phyloP scores from a whole-genome alignment of 2,797 vertebrate species.

The Diplodus puntazzo region DNA sequence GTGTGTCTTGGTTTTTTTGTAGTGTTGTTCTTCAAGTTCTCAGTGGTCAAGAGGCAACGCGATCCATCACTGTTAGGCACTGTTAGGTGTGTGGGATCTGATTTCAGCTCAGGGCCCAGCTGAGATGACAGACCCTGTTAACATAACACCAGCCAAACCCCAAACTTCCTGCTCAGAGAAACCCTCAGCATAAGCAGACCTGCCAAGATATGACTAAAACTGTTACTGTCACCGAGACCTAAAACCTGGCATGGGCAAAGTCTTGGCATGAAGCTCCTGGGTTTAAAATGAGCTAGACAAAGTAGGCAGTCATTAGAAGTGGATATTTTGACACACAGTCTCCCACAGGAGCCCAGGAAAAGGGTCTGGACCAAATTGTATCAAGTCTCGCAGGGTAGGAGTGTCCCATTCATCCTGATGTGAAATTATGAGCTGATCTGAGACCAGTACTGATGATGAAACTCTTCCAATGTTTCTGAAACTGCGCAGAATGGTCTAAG shows the following conservation, averaged over 20 bases:
- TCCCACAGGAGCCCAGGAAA: constrained; percentile 52
- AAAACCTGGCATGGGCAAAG: constrained; percentile 63
- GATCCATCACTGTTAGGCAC: constrained; percentile 61
- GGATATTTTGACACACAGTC: constrained; percentile 68
- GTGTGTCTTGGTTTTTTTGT: constrained; percentile 19
- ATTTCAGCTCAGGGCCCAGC: constrained; percentile 69
- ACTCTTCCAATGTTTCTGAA: constrained; percentile 41
- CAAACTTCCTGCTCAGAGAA: constrained; percentile 72
- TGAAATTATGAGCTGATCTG: constrained; percentile 40
- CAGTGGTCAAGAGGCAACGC: constrained; percentile 55
- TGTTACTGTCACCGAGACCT: constrained; percentile 72
- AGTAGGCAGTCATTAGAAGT: constrained; percentile 70
- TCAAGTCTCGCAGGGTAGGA: constrained; percentile 34
- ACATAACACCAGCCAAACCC: constrained; percentile 65
- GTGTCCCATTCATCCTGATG: constrained; percentile 36
- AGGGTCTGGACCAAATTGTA: constrained; percentile 44
- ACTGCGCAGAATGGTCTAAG: not conserved
- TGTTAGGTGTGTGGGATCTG: constrained; percentile 59
- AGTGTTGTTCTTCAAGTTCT: constrained; percentile 39
- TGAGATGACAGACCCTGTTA: constrained; percentile 75
- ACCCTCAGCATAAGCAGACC: constrained; percentile 66
- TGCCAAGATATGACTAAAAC: constrained; percentile 78
- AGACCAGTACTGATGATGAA: constrained; percentile 40
- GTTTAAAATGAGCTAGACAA: constrained; percentile 64
- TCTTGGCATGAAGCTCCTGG: constrained; percentile 59